Base-by-base conservation (phyloP, 2,113 vertebrate species). In the Pseudorhombus dupliciocellatus region DNA sequence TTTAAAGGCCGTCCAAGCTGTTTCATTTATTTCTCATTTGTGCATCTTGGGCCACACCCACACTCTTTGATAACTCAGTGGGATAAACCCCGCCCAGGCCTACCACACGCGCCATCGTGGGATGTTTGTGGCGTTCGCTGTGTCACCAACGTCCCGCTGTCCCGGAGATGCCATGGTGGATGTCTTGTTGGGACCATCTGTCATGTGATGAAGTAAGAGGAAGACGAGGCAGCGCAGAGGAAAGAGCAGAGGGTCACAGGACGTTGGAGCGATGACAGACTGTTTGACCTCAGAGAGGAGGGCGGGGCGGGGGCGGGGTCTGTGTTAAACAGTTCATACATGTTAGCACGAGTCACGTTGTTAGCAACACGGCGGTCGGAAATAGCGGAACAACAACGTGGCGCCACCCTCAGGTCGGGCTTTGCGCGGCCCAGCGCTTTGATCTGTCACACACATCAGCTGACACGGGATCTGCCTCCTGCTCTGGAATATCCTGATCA, bases 401-500 rank as follows among this genome's bases (percentile, higher is more conserved):
- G 40, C 40, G 40, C 40, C 40, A 42, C 40, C 40, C 5, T 42
- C 40, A 42, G 40, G 40, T 42, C 40, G 16, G 10, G 10, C 5
- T 28, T 28, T 5, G 2, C 34, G 34, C 42, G 57, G 82, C 51
- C 65, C 56, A 79, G 70, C 61, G 51, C 46, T 71, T 52, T 67
- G 64, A 81, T 78, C 30, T 30, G 30, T 6, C 83, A 80, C 73
- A 66, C 68, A 76, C 75, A 81, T 77, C 75, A 69, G 26, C 70
- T 67, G 75, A 86, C 87, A 88, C 69, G 6, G 42, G 80, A 91
- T 89, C 75, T 69, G 77, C 79, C 79, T 84, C 73, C 90, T 86
- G 73, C 56, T 75, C 55, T 84, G 84, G 85, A 89, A 90, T 88
- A 88, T 75, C 83, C 84, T 55, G 79, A 90, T 85, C 84, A 59